Evolutionary conservation across 2,888 invertebrate species (phyloP), one percentile per base, ranked within the genome.

Genomic region (Drosophila eohydei): DNA sequence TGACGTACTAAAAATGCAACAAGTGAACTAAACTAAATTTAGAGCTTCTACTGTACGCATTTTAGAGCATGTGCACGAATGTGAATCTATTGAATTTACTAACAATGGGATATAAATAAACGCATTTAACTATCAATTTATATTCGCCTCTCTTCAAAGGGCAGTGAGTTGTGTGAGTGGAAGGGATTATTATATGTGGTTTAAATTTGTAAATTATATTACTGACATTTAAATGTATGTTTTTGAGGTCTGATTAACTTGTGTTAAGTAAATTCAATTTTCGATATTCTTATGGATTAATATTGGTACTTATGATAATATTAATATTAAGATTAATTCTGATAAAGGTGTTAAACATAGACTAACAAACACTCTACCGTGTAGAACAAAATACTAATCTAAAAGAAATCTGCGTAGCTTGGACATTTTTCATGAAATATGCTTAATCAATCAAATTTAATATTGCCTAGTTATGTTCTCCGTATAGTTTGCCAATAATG

Each of bases 1-100:
- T 58, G 26, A 7, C 16, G 59, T 21, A 16, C 66, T 50, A 56
- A 26, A 73, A 60, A 28, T n/a, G 55, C 59, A 50, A 58, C 28
- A 56, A 54, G 46, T 62, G 38, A 5, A 2, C 26, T 14, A n/a
- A 14, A 40, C n/a, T 51, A 32, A 32, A 26, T 46, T 52, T 46
- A 44, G 52, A 21, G 5, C 44, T n/a, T 5, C 16, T 30, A 7
- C 14, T n/a, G 40, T 12, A 7, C 14, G 30, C 4, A 21, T 26
- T 44, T 32, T 26, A 44, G 36, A 36, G n/a, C 58, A 61, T 26
- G 38, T 30, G 54, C n/a, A 11, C 26, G 43, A 41, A 50, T 16
- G 11, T 11, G 16, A 16, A 12, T 26, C 43, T 34, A 43, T 43
- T 44, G 14, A 12, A 32, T 4, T 32, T 3, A 12, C 12, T 32